Base-by-base conservation (phyloP, 1,140 invertebrate species). In the Aricia agestis region DNA sequence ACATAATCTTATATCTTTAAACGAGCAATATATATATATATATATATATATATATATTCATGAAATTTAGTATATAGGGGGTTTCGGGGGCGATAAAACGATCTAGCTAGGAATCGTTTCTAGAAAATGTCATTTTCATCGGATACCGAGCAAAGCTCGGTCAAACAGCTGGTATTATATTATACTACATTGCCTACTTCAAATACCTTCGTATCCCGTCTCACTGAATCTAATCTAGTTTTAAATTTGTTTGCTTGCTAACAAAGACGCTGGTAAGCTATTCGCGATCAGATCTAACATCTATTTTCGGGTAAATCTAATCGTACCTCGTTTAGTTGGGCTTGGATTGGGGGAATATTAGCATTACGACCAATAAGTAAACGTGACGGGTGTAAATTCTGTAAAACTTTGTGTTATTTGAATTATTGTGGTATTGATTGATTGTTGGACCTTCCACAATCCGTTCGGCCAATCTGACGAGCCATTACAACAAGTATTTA, bases 401-500 rank as follows among this genome's bases (percentile, higher is more conserved):
- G 82, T 85, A 1, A 77, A 78, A 63, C 83, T 80, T 69, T 83
- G 77, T n/a, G n/a, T n/a, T n/a, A n/a, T n/a, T n/a, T n/a, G n/a
- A n/a, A n/a, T n/a, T 4, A 78, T 58, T 1, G 82, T 86, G 2
- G 74, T 85, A 67, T 86, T 87, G 1, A 87, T 4, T 1, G 82
- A 78, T 36, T 74, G 72, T 71, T 87, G 80, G 1, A 87, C 78
- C 70, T 85, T 87, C 78, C 80, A 86, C 3, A 87, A 59, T 4
- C 7, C 72, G 80, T 67, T 86, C 67, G 84, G 80, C 82, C 86
- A 86, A 17, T 81, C 80, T 84, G 79, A 72, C 69, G 25, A 5
- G 45, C 66, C 69, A 65, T 74, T 78, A 69, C 70, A 74, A 7
- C 67, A 74, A 19, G 81, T 74, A 42, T 32, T 79, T 65, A 85